Evolutionary conservation across 2,888 invertebrate species (phyloP).

Genomic region (Osmoderma eremita): DNA sequence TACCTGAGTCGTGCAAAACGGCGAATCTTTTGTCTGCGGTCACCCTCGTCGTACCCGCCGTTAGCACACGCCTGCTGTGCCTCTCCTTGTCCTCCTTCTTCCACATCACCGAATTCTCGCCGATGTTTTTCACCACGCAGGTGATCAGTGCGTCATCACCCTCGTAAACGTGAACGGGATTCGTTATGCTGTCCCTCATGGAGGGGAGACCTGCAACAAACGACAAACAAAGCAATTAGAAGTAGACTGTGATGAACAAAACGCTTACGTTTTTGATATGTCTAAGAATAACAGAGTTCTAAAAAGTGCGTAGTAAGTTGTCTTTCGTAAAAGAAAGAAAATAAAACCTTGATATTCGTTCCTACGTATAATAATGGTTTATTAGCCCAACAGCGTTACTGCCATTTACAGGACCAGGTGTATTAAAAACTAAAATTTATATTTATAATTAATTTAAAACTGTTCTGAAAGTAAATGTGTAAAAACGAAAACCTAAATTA

Average conservation of each 20-base stretch:
- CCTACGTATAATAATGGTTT: no score
- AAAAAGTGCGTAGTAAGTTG: no score
- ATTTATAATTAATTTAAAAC: no score
- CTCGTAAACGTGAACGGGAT: constrained; percentile 70
- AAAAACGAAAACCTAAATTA: no score
- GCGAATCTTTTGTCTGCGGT: constrained; percentile 78
- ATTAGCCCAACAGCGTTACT: no score
- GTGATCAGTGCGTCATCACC: constrained; percentile 84
- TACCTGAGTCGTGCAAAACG: constrained; percentile 82
- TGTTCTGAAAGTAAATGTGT: no score
- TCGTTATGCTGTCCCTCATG: constrained; percentile 65
- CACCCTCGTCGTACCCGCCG: constrained; percentile 79
- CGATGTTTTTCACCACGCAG: constrained; percentile 79
- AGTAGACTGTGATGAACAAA: neutral
- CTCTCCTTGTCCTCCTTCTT: constrained; percentile 73
- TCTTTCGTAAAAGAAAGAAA: no score
- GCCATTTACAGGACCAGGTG: no score
- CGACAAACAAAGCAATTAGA: constrained; percentile 47
- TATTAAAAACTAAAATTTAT: no score
- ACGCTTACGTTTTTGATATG: neutral
- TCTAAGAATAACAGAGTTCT: no score
- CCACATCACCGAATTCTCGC: constrained; percentile 81
- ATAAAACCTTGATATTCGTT: no score
- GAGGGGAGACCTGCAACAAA: constrained; percentile 62
- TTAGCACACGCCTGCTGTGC: constrained; percentile 69